phyloP scores from a whole-genome alignment of 2,797 vertebrate species.

The Nyctibius grandis region DNA sequence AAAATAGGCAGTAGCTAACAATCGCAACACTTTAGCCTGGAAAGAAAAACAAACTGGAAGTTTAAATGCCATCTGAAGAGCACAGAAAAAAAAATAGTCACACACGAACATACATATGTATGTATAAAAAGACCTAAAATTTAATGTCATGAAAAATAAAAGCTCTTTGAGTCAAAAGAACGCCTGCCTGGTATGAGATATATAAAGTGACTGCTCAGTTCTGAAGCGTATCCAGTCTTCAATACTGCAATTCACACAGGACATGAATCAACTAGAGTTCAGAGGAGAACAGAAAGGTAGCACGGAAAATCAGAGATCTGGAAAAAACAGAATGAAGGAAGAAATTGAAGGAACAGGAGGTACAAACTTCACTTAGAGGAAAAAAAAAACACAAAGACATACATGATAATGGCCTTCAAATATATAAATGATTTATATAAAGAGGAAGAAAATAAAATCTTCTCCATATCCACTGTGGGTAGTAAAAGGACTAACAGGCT shows the following conservation, averaged over 20 bases:
- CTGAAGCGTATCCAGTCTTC: not conserved
- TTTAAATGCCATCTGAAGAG: not conserved
- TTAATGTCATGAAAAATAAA: not conserved
- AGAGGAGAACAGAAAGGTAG: not conserved
- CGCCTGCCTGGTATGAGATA: not conserved
- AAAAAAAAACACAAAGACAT: not conserved
- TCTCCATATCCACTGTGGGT: not conserved
- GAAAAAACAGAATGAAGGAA: not conserved
- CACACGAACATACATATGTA: not conserved
- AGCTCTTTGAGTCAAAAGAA: not conserved
- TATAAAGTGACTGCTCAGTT: not conserved
- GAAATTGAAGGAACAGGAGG: not conserved
- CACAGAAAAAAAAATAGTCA: not conserved
- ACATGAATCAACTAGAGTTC: not conserved
- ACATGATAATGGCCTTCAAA: not conserved
- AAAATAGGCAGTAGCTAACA: constrained; percentile 86
- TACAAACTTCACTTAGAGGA: not conserved
- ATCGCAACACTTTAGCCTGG: constrained; percentile 86
- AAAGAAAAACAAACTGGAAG: not conserved
- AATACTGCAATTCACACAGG: not conserved
- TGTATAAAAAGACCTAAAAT: not conserved
- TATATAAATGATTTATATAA: not conserved
- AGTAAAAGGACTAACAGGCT: not conserved
- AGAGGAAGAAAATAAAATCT: not conserved
- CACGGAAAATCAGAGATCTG: not conserved